Base-by-base conservation (phyloP, 2,797 vertebrate genomes). In the Myiothlypis chrysogaster region DNA sequence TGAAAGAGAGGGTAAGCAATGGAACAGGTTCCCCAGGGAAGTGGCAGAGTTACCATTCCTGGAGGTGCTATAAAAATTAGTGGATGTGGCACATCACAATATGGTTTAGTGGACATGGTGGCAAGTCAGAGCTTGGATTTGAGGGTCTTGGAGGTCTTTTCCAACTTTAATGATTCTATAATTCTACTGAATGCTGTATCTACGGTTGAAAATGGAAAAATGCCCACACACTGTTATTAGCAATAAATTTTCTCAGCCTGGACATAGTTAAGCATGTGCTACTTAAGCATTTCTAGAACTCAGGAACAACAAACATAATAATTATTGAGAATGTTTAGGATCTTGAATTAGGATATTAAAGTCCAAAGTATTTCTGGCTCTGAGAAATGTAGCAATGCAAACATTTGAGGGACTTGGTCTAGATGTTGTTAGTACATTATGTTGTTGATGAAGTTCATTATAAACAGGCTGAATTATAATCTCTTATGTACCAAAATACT, bases 371-470 rank as follows among this genome's bases (percentile, higher is more conserved):
- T 50, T 59, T 71, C 30, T 81, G 28, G 2, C 16, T 52, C 22
- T 7, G 7, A 41, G 55, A 81, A 73, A 49, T 1, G 0, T 5
- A 64, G 4, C 2, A 3, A 43, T 34, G 8, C 0, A 0, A 21
- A 68, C 87, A 3, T 63, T 43, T 55, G 19, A 72, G 32, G 8
- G 7, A 46, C 19, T 83, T 70, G 1, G 16, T 82, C 5, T 76
- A 52, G 41, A 28, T 14, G 3, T 30, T 53, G 1, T 44, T 70
- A 64, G 11, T 8, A 34, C 8, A 32, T 46, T 37, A 12, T 19
- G 3, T 44, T 35, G 2, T 34, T 66, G 21, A 71, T 27, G 3
- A 66, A 57, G 7, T 47, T 56, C 5, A 12, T 59, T 55, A 76
- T 41, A 63, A 90, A 66, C 12, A 76, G 46, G 1, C 5, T 68